Base-by-base conservation (phyloP, 2,113 vertebrate genomes). In the Heterochromis multidens region DNA sequence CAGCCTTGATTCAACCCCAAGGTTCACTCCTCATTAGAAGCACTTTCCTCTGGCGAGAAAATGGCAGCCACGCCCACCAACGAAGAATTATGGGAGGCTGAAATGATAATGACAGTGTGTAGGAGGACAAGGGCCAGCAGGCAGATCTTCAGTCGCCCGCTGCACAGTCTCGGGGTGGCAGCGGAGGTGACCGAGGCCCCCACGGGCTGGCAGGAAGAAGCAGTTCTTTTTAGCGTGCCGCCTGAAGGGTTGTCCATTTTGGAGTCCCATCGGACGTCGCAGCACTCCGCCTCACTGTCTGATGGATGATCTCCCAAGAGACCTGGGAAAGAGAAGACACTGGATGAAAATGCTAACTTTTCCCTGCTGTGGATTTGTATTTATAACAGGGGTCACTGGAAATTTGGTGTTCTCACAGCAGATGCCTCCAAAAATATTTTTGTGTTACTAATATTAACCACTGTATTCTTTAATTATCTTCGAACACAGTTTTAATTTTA, bases 101-200 rank as follows among this genome's bases (percentile, higher is more conserved):
- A 94, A 82, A 98, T 97, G 89, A 97, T 96, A 95, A 98, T 98
- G 93, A 98, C 98, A 86, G 98, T 98, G 95, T 99, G 99, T 88
- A 99, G 96, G 83, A 99, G 97, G 81, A 99, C 97, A 57, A 99
- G 97, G 80, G 98, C 97, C 79, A 99, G 97, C 86, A 99, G 96
- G 93, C 97, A 98, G 94, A 99, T 97, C 95, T 97, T 99, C 94
- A 99, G 98, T 90, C 97, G 97, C 96, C 97, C 96, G 88, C 95
- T 96, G 95, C 97, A 98, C 95, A 98, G 97, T 97, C 97, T 97
- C 74, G 96, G 94, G 72, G 79, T 79, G 85, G 94, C 88, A 46
- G 97, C 96, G 85, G 98, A 97, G 89, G 96, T 97, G 89, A 97
- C 93, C 84, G 98, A 97, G 79, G 97, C 97, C 96, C 97, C 96